Percentiles rank a stretch among this genome's conserved stretches.
Conservation (phyloP, 1,140 invertebrate species). For the Piezodorus guildinii region DNA sequence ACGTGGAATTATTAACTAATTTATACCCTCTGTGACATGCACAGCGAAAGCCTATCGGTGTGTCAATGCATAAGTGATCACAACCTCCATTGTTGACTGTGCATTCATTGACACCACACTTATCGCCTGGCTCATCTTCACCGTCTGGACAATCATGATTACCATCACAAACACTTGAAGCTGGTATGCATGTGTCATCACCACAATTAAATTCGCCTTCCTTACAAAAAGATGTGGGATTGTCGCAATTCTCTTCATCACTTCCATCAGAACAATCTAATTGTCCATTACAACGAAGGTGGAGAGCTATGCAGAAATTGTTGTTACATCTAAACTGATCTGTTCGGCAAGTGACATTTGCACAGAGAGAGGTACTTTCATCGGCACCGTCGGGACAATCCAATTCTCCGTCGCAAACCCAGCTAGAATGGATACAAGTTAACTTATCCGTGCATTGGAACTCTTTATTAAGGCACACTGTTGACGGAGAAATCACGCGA, state of each 20-base stretch:
- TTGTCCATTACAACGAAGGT: conserved; percentile 70
- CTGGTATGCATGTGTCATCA: conserved; percentile 53
- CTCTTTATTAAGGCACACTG: conserved; percentile 52
- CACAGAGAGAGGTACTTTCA: conserved; percentile 53
- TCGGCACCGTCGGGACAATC: conserved; percentile 76
- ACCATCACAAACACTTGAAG: conserved; percentile 76
- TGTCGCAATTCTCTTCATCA: conserved; percentile 70
- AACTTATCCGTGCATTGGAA: conserved; percentile 75
- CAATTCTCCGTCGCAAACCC: conserved; percentile 75
- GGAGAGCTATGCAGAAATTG: conserved; percentile 67
- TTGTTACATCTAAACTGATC: conserved; percentile 73
- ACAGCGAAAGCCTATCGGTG: conserved; percentile 61
- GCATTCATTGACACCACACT: conserved; percentile 73
- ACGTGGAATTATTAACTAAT: conserved; percentile 58
- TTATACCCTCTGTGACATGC: conserved; percentile 69
- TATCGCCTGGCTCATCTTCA: conserved; percentile 55
- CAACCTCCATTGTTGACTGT: conserved; percentile 57
- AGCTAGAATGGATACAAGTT: conserved; percentile 73
- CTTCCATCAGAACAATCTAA: conserved; percentile 69
- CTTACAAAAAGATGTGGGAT: conserved; percentile 64
- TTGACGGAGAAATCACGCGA: conserved; percentile 37
- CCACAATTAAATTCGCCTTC: conserved; percentile 67
- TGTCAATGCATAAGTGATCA: conserved; percentile 72
- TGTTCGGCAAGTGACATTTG: conserved; percentile 61
- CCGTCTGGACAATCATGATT: conserved; percentile 68